phyloP scores from a whole-genome alignment of 2,888 invertebrate genomes.

The Harpagoxenus sublaevis region DNA sequence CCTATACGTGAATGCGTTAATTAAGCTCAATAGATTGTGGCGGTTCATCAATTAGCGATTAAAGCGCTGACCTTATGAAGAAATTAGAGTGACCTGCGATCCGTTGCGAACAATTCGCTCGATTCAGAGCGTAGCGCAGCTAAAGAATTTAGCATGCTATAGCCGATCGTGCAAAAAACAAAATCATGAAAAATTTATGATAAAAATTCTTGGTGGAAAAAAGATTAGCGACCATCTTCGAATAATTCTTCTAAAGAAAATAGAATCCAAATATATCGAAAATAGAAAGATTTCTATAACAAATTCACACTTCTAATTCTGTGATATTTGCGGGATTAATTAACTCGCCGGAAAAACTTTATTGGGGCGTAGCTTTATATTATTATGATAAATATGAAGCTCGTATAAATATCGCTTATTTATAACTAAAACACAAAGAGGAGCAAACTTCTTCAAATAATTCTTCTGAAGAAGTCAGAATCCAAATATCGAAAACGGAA shows the following conservation, averaged over 20 bases:
- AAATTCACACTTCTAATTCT: neutral
- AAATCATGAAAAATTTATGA: neutral
- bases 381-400: too few species aligned
- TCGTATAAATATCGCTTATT: too few species aligned
- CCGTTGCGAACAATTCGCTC: neutral
- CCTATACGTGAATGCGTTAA: neutral
- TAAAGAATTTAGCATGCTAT: neutral
- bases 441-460: too few species aligned
- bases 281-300: neutral
- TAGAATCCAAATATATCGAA: neutral
- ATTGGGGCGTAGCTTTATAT: too few species aligned
- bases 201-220: neutral
- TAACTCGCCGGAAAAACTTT: too few species aligned
- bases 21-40: conserved; percentile 16
- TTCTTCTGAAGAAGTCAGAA: too few species aligned
- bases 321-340: neutral
- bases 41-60: conserved; percentile 14
- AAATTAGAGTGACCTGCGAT: conserved; percentile 21
- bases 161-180: too few species aligned
- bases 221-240: neutral
- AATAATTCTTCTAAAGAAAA: neutral
- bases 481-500: too few species aligned
- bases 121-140: neutral
- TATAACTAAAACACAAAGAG: too few species aligned
- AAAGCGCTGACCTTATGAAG: conserved; percentile 2